These are phyloP conservation scores for Orius insidiosus DNA, from an alignment of 1,140 invertebrate species.

Conservation along the genomic window DNA sequence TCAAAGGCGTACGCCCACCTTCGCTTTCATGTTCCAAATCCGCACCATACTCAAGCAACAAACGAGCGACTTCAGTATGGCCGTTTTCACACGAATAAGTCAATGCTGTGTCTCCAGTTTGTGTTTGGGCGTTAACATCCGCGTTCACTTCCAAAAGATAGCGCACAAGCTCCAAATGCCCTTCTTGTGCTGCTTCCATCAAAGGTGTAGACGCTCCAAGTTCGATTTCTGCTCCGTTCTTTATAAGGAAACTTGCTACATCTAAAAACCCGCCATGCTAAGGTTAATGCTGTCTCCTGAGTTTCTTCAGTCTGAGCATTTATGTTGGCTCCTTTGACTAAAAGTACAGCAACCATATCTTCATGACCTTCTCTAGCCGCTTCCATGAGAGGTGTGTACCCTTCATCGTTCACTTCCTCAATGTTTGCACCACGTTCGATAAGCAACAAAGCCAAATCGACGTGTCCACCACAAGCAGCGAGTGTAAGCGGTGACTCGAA, in stretches of 20 bases:
- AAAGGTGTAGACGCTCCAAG: conserved; percentile 90
- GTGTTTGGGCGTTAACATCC: conserved; percentile 85
- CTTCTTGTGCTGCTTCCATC: conserved; percentile 97
- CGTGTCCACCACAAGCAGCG: conserved; percentile 95
- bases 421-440: conserved; percentile 95
- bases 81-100: conserved; percentile 95
- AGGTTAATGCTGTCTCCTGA: conserved; percentile 89
- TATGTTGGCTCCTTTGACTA: conserved; percentile 88
- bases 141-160: conserved; percentile 69
- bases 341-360: conserved; percentile 88
- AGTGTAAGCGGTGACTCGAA: conserved; percentile 97
- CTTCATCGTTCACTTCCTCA: conserved; percentile 98
- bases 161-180: conserved; percentile 82
- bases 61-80: conserved; percentile 81
- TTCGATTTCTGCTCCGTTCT: conserved; percentile 89
- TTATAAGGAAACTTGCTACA: conserved; percentile 92
- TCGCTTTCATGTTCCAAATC: conserved; percentile 89
- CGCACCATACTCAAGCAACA: conserved; percentile 73
- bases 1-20: conserved; percentile 85
- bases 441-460: conserved; percentile 84
- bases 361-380: conserved; percentile 95
- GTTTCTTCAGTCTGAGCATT: conserved; percentile 98
- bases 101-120: conserved; percentile 90
- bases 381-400: conserved; percentile 99
- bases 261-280: conserved; percentile 94